Base-by-base conservation (phyloP, 2,797 vertebrate genomes). In the Molossus alvarezi region DNA sequence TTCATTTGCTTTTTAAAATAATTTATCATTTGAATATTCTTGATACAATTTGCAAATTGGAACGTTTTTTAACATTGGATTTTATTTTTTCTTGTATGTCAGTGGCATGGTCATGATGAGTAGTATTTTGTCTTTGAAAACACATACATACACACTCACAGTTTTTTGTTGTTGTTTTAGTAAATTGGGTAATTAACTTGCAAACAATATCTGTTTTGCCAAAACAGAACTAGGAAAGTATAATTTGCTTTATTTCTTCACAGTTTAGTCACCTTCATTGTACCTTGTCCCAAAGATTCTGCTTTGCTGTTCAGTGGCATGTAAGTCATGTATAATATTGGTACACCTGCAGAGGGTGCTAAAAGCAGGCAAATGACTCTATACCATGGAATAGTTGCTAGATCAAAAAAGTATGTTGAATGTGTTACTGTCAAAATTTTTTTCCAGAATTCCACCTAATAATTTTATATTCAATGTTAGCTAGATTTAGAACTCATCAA, bases 311-410 rank as follows among this genome's bases (percentile, higher is more conserved):
- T 17, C 87, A 93, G 1, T 1, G 81, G 17, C 41, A 2, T 76
- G 0, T 91, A 89, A 90, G 90, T 85, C 20, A 72, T 98, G 97
- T 84, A 96, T 98, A 92, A 93, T 97, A 97, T 72, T 87, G 89
- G 23, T 96, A 98, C 91, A 96, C 98, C 98, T 99, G 98, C 97
- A 99, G 98, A 98, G 98, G 98, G 98, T 98, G 98, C 98, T 98
- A 97, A 95, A 98, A 97, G 98, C 98, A 98, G 98, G 94, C 97
- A 98, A 98, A 96, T 98, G 94, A 23, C 37, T 80, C 91, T 71
- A 5, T 65, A 88, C 87, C 85, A 37, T 82, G 15, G 92, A 73
- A 80, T 1, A 57, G 57, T 95, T 73, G 27, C 77, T 96, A 79
- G 91, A 93, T 96, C 67, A 93, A 84, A 97, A 94, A 89, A 23